Percentiles rank a stretch among this genome's conserved stretches.
Evolutionary conservation across 2,797 vertebrate genomes (phyloP).

Genomic region (Euthynnus affinis): DNA sequence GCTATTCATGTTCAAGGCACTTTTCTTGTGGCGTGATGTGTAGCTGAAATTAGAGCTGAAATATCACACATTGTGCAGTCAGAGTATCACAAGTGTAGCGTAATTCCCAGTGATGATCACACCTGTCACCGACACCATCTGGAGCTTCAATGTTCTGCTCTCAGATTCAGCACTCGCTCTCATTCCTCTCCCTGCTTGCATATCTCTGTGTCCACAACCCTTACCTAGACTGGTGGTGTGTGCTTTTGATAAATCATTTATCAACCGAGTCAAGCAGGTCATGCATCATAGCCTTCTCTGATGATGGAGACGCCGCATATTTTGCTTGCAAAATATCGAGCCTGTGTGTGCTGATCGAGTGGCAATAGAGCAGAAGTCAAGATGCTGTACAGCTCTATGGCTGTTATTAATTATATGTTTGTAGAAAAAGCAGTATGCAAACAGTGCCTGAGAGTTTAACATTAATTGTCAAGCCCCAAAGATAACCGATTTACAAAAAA

Average conservation of each 20-base stretch:
- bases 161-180: constrained; percentile 35
- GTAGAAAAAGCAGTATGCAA: constrained; percentile 1
- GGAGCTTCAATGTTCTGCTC: constrained; percentile 37
- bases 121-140: constrained; percentile 75
- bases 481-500: constrained; percentile 47
- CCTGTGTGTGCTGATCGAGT: constrained; percentile 39
- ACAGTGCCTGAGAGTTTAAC: neutral
- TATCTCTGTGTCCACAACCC: constrained; percentile 49
- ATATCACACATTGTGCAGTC: constrained; percentile 62
- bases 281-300: constrained; percentile 68
- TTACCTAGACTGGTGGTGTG: constrained; percentile 51
- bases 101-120: constrained; percentile 69
- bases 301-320: constrained; percentile 68
- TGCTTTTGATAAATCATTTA: constrained; percentile 78
- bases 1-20: constrained; percentile 17
- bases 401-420: constrained; percentile 38
- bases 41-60: constrained; percentile 64
- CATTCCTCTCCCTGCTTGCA: constrained; percentile 25
- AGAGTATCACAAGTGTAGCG: constrained; percentile 56
- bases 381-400: constrained; percentile 20
- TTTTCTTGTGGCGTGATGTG: constrained; percentile 36
- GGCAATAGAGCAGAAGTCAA: constrained; percentile 49
- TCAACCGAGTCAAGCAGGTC: constrained; percentile 71
- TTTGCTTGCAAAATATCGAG: constrained; percentile 55
- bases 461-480: constrained; percentile 45